Conservation (phyloP, 2,888 invertebrate species). For the Malacosoma neustria region DNA sequence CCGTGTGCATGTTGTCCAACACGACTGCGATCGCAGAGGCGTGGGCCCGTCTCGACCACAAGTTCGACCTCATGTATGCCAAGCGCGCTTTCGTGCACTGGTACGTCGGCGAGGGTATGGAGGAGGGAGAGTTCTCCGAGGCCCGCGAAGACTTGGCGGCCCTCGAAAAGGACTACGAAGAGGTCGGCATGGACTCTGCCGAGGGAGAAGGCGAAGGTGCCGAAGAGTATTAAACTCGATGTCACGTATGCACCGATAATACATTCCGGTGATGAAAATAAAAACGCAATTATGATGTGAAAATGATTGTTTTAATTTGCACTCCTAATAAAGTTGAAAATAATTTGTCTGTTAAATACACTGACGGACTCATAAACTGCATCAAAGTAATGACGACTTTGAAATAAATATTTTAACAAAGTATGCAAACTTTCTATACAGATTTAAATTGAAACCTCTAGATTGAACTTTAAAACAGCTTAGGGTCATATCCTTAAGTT, state of each 20-base stretch:
- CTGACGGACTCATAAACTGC: too few species aligned
- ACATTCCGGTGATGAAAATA: slow-evolving; percentile 63
- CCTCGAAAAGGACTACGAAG: slow-evolving; percentile 91
- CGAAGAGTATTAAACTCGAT: slow-evolving; percentile 80
- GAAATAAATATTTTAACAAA: too few species aligned
- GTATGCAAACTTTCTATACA: too few species aligned
- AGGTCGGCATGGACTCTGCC: slow-evolving; percentile 90
- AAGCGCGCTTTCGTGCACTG: slow-evolving; percentile 98
- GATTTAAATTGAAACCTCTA: too few species aligned
- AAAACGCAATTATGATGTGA: slow-evolving; percentile 37
- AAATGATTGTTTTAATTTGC: slow-evolving; percentile 30
- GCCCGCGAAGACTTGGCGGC: slow-evolving; percentile 78
- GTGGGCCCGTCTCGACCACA: slow-evolving; percentile 96
- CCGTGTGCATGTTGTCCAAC: slow-evolving; percentile 98
- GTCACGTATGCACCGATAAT: slow-evolving; percentile 40
- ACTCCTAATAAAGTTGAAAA: too few species aligned
- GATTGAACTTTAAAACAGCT: too few species aligned
- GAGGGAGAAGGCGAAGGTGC: slow-evolving; percentile 88
- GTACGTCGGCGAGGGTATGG: slow-evolving; percentile 92
- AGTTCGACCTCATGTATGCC: slow-evolving; percentile 97
- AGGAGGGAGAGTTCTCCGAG: slow-evolving; percentile 92
- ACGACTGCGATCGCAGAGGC: slow-evolving; percentile 98
- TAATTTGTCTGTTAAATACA: too few species aligned
- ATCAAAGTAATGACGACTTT: too few species aligned
- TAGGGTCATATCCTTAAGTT: too few species aligned